A percentile compares a stretch with the other conserved stretches of the same genome.
These are phyloP conservation scores for Anaspis maculata DNA, from an alignment of 2,888 invertebrate genomes.

Conservation along the genomic window DNA sequence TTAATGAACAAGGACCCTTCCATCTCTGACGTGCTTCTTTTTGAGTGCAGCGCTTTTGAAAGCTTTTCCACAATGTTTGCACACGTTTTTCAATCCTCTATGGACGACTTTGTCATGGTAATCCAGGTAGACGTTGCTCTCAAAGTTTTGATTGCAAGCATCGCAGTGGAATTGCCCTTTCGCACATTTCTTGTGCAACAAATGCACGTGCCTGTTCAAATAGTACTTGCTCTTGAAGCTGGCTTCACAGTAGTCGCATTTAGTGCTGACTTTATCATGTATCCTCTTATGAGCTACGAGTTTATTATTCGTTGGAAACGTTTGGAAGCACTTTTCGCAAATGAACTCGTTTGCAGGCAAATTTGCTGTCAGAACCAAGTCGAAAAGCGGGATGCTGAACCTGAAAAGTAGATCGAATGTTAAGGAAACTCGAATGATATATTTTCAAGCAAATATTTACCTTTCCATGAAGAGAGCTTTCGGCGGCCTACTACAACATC, in stretches of 20 bases:
- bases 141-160: conserved; percentile 3
- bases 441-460: no score
- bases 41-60: not conserved
- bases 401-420: no score
- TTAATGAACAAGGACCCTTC: no score
- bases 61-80: conserved; percentile 1
- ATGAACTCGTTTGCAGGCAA: no score
- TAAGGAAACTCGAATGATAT: no score
- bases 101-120: not conserved
- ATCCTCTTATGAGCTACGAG: no score
- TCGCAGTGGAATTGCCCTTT: conserved; percentile 4
- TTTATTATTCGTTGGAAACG: not conserved
- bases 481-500: no score
- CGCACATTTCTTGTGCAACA: not conserved
- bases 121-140: not conserved
- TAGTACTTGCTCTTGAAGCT: not conserved
- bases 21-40: not conserved
- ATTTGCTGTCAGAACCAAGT: no score
- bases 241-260: not conserved
- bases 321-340: no score
- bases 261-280: no score
- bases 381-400: no score
- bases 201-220: not conserved
- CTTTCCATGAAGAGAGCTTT: no score
- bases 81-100: conserved; percentile 1